phyloP scores from a whole-genome alignment of 2,797 vertebrate genomes.

The Bryconaethiops microstoma region DNA sequence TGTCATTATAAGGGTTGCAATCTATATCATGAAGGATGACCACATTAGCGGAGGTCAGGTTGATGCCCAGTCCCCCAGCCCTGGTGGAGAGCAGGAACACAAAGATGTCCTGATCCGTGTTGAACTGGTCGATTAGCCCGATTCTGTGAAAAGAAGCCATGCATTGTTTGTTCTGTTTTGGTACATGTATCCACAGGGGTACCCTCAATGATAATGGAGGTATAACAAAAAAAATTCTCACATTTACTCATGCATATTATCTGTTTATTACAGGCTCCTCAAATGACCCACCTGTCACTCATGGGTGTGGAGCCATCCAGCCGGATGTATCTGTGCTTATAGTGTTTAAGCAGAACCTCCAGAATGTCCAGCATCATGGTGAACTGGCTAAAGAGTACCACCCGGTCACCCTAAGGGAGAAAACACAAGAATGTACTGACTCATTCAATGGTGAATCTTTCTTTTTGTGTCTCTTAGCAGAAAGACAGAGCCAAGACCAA shows the following conservation, averaged over 20 bases:
- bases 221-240: too few species aligned
- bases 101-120: constrained; percentile 84
- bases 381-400: constrained; percentile 88
- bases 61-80: constrained; percentile 88
- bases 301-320: constrained; percentile 87
- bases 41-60: constrained; percentile 86
- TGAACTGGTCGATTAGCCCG: constrained; percentile 85
- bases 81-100: constrained; percentile 88
- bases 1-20: constrained; percentile 89
- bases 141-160: constrained; percentile 71
- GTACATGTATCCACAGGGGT: too few species aligned
- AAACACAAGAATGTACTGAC: not conserved
- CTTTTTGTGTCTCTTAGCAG: too few species aligned
- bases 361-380: constrained; percentile 89
- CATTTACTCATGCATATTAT: too few species aligned
- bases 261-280: not conserved
- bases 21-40: constrained; percentile 89
- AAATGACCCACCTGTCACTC: constrained; percentile 75
- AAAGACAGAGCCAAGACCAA: too few species aligned
- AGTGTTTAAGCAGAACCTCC: constrained; percentile 83
- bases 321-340: constrained; percentile 81
- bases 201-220: too few species aligned
- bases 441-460: not conserved
- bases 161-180: too few species aligned
- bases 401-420: constrained; percentile 77